Base-by-base conservation (phyloP, 1,140 invertebrate genomes). In the Diachasmimorpha longicaudata region DNA sequence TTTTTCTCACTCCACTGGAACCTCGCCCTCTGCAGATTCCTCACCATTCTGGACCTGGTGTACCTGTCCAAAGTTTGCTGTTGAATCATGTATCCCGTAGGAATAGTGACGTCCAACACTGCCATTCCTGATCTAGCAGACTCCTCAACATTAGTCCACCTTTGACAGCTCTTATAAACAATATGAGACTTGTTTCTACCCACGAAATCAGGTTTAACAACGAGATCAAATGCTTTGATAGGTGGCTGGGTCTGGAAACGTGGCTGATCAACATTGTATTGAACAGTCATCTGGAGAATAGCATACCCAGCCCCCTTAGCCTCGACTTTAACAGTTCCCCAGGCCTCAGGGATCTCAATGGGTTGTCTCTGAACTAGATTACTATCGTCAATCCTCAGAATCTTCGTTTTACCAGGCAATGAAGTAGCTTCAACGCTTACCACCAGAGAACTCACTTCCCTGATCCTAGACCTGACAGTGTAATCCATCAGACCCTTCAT, bases 121-220 rank as follows among this genome's bases (percentile, higher is more conserved):
- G 97, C 94, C 92, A 98, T 93, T 25, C 97, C 98, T n/a, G 96
- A 97, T 39, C 93, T 90, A 39, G 92, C 85, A 1, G 95, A 95
- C 89, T 97, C 96, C 25, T 93, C 90, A 0, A 89, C 67, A 77
- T 95, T 91, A 0, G 90, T 94, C 96, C 96, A 98, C 94, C 93
- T 94, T 85, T 96, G 95, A 86, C 96, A 97, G 78, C 93, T 93
- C 48, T 93, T 89, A 80, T 96, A 96, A 11, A 91, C 92, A 74
- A 99, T 95, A 79, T 97, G 96, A 83, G 97, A 98, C 90, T 96
- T 95, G 92, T 99, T 99, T 83, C 96, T 92, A 58, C 97, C 97
- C 82, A 93, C 92, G 87, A 95, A 97, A 79, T 93, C 90, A 16
- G 94, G 93, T 78, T 91, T 91, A 0, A 94, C 93, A 52, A 90